Conservation (phyloP, 35 echinoderm and acorn worm species). For the Hemicentrotus pulcherrimus region DNA sequence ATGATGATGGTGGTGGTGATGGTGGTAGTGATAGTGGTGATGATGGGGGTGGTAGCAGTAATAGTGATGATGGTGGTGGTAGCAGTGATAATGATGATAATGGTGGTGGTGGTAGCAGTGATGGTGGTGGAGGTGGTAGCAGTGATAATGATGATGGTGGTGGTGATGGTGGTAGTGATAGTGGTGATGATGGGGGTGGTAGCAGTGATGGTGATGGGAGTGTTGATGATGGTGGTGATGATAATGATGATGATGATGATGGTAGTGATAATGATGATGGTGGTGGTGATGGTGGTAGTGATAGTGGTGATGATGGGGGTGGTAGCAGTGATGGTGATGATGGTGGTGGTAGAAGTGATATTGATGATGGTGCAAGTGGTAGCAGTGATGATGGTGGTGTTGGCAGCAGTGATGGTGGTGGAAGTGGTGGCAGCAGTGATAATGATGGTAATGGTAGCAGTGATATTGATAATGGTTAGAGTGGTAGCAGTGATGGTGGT, state of each 20-base stretch:
- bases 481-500: neutral
- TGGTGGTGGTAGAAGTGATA: neutral
- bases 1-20: neutral
- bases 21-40: neutral
- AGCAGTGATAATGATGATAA: neutral
- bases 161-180: too few species aligned
- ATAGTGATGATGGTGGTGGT: neutral
- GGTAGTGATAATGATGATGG: neutral
- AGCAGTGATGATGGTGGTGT: neutral
- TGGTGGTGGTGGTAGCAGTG: neutral
- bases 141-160: neutral
- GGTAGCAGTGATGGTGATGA: neutral
- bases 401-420: neutral
- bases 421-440: neutral
- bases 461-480: neutral
- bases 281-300: neutral
- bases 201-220: too few species aligned
- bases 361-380: neutral
- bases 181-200: too few species aligned
- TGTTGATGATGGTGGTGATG: neutral
- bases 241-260: neutral
- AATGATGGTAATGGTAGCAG: neutral
- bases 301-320: neutral
- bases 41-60: neutral
- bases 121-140: neutral